Conservation (phyloP, 2,113 vertebrate genomes). For the Prinia subflava region DNA sequence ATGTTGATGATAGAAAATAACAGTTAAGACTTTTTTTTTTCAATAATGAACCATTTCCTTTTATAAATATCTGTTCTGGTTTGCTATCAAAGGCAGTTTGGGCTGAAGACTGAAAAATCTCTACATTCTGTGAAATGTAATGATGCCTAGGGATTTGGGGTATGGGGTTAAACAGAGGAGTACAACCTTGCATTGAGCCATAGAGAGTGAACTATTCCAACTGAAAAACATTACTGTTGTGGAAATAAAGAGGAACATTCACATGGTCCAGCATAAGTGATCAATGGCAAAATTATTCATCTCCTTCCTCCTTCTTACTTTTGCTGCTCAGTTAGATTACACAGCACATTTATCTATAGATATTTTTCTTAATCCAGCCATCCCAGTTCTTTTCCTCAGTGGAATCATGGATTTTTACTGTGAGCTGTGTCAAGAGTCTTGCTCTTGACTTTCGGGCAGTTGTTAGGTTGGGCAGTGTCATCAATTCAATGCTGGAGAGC, state of each 20-base stretch:
- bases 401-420: neutral
- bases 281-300: neutral
- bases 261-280: neutral
- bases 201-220: neutral
- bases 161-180: neutral
- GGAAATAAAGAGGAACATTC: neutral
- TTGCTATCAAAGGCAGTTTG: conserved; percentile 20
- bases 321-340: neutral
- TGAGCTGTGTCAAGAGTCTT: neutral
- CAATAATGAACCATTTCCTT: conserved; percentile 8
- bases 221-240: neutral
- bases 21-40: neutral
- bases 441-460: neutral
- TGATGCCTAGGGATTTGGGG: neutral
- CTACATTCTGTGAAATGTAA: neutral
- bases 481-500: neutral
- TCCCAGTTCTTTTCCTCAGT: neutral
- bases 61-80: conserved; percentile 25
- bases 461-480: neutral
- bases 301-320: neutral
- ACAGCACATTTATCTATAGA: neutral
- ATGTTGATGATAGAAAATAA: conserved; percentile 39
- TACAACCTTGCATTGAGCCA: neutral
- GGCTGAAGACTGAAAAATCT: neutral
- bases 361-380: neutral